These are phyloP conservation scores for Calvadosia cruxmelitensis DNA, from an alignment of 30 jellyfish, hydroid and myxozoan genomes.

Conservation along the genomic window DNA sequence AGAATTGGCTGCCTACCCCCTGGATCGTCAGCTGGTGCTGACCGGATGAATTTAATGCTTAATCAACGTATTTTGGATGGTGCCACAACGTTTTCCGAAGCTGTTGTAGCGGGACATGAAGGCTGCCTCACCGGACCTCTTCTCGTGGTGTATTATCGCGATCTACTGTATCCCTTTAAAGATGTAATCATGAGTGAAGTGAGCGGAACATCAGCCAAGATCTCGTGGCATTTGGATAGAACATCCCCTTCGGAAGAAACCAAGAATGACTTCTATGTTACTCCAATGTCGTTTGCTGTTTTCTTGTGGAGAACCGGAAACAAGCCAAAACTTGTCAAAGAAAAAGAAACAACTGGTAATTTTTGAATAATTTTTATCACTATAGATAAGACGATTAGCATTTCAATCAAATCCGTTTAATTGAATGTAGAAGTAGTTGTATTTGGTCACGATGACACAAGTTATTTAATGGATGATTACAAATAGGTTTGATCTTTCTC, in stretches of 20 bases:
- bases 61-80: background rate
- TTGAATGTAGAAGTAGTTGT: no score
- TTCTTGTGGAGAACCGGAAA: background rate
- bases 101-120: conserved; percentile 5
- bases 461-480: no score
- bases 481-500: no score
- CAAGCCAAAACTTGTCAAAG: background rate
- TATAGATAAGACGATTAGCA: no score
- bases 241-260: background rate
- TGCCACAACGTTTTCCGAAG: background rate
- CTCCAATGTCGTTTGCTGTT: background rate
- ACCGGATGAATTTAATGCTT: background rate
- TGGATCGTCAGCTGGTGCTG: background rate
- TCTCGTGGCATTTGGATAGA: conserved; percentile 19
- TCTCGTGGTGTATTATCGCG: conserved; percentile 12
- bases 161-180: conserved; percentile 28
- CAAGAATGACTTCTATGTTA: background rate
- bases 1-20: conserved; percentile 20
- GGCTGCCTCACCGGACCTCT: conserved; percentile 29
- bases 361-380: no score
- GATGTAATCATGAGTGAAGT: conserved; percentile 18
- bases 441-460: no score
- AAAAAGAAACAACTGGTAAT: background rate
- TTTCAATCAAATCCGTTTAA: no score
- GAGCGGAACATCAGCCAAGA: conserved; percentile 27